Conservation (phyloP, 2,797 vertebrate species). For the Melanotaenia trifasciata region DNA sequence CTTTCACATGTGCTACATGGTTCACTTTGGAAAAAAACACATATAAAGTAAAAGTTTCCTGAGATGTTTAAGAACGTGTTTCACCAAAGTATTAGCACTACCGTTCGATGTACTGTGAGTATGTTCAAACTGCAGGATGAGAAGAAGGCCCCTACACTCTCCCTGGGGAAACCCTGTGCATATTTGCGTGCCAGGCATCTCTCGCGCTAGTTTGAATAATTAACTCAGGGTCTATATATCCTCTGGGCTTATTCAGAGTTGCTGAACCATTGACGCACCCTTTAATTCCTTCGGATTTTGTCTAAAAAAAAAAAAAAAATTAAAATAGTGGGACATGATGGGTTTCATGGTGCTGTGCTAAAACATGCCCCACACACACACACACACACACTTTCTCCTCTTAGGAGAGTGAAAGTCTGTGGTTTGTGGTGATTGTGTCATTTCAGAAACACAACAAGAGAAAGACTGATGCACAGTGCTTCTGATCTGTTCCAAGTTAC, state of each 20-base stretch:
- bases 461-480: slow-evolving; percentile 43
- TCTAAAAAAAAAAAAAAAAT: slow-evolving; percentile 13
- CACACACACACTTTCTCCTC: slow-evolving; percentile 64
- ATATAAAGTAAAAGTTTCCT: not conserved
- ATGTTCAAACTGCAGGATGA: slow-evolving; percentile 39
- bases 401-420: slow-evolving; percentile 62
- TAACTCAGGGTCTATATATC: slow-evolving; percentile 73
- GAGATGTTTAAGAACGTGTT: slow-evolving; percentile 4
- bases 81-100: not conserved
- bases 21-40: not conserved
- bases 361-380: not conserved
- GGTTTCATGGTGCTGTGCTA: slow-evolving; percentile 27
- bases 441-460: slow-evolving; percentile 58
- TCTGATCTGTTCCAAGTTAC: slow-evolving; percentile 58
- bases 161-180: slow-evolving; percentile 67
- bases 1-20: not conserved
- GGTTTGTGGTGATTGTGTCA: slow-evolving; percentile 64
- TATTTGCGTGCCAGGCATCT: slow-evolving; percentile 60
- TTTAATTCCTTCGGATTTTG: slow-evolving; percentile 57
- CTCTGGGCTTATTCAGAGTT: slow-evolving; percentile 65
- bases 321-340: not conserved
- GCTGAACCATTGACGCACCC: slow-evolving; percentile 61
- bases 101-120: slow-evolving; percentile 30
- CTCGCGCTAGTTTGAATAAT: slow-evolving; percentile 73
- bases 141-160: slow-evolving; percentile 47